phyloP scores from a whole-genome alignment of 2,888 invertebrate genomes.

The Lymantria monacha region DNA sequence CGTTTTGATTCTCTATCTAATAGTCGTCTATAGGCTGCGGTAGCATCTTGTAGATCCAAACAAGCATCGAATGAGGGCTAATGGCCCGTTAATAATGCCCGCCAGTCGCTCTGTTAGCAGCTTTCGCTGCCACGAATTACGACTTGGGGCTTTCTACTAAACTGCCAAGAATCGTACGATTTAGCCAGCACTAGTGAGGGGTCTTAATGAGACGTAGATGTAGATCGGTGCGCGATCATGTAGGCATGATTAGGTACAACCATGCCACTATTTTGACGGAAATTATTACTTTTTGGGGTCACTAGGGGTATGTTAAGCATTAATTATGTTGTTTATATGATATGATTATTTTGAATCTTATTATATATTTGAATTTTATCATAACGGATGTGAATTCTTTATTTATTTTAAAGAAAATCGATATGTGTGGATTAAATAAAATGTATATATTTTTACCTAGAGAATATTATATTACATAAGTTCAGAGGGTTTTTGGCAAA shows the following conservation, averaged over 20 bases:
- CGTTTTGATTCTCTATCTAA: conserved; percentile 6
- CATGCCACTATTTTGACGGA: conserved; percentile 27
- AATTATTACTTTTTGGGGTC: conserved; percentile 30
- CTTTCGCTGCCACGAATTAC: conserved; percentile 63
- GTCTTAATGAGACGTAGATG: conserved; percentile 54
- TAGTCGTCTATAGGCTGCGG: conserved; percentile 30
- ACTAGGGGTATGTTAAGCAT: conserved; percentile 17
- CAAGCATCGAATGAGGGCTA: conserved; percentile 65
- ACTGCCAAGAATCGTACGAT: conserved; percentile 59
- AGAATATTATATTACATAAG: too few species aligned
- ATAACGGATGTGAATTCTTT: too few species aligned
- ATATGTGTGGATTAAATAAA: too few species aligned
- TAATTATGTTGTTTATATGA: conserved; percentile 10
- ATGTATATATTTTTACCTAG: too few species aligned
- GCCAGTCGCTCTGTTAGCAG: conserved; percentile 65
- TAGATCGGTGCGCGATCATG: conserved; percentile 38
- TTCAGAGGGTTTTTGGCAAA: too few species aligned
- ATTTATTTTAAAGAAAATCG: too few species aligned
- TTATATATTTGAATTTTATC: too few species aligned
- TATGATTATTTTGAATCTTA: too few species aligned
- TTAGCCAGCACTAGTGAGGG: conserved; percentile 37
- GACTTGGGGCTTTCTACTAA: conserved; percentile 60
- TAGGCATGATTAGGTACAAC: conserved; percentile 44
- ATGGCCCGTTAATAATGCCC: conserved; percentile 74
- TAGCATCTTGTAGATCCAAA: conserved; percentile 44